A percentile compares a stretch with the other conserved stretches of the same genome.
These are phyloP conservation scores for Dromiciops gliroides DNA, from an alignment of 2,113 vertebrate species.

Conservation along the genomic window DNA sequence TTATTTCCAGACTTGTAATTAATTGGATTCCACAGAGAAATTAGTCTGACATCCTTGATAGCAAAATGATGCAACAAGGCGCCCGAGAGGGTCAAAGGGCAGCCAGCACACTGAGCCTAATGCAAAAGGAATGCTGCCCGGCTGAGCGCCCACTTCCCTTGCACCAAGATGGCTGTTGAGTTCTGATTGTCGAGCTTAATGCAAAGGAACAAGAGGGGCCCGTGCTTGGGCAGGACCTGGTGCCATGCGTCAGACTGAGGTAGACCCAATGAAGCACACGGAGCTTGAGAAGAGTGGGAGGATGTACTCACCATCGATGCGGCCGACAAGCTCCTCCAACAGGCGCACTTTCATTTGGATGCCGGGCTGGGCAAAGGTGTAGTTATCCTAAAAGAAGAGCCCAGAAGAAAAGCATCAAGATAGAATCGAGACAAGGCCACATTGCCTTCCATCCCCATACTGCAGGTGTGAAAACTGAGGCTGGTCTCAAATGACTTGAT, in stretches of 20 bases:
- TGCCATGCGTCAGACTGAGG: too few species aligned
- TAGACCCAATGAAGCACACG: background rate
- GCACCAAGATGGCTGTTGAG: slow-evolving; percentile 78
- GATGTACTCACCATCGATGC: slow-evolving; percentile 93
- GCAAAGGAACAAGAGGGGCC: slow-evolving; percentile 79
- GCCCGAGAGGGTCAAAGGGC: slow-evolving; percentile 74
- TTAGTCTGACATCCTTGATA: slow-evolving; percentile 75
- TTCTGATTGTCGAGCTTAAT: slow-evolving; percentile 80
- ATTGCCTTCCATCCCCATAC: background rate
- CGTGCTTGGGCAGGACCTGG: slow-evolving; percentile 71
- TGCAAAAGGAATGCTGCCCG: slow-evolving; percentile 75
- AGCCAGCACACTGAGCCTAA: slow-evolving; percentile 73
- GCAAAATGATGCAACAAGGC: slow-evolving; percentile 72
- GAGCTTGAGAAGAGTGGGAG: background rate
- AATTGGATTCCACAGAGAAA: slow-evolving; percentile 83
- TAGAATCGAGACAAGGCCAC: background rate
- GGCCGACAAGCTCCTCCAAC: slow-evolving; percentile 95
- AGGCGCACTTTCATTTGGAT: slow-evolving; percentile 98
- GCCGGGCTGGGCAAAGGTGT: slow-evolving; percentile 97
- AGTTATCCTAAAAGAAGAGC: slow-evolving; percentile 91
- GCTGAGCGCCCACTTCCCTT: slow-evolving; percentile 42
- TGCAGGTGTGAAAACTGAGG: background rate
- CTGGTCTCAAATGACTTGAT: background rate
- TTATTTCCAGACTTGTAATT: slow-evolving; percentile 82
- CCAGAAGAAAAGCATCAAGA: background rate